Percentiles rank a stretch among this genome's conserved stretches.
Evolutionary conservation across 2,888 invertebrate genomes (phyloP).

Genomic region (Aphidoletes aphidimyza): DNA sequence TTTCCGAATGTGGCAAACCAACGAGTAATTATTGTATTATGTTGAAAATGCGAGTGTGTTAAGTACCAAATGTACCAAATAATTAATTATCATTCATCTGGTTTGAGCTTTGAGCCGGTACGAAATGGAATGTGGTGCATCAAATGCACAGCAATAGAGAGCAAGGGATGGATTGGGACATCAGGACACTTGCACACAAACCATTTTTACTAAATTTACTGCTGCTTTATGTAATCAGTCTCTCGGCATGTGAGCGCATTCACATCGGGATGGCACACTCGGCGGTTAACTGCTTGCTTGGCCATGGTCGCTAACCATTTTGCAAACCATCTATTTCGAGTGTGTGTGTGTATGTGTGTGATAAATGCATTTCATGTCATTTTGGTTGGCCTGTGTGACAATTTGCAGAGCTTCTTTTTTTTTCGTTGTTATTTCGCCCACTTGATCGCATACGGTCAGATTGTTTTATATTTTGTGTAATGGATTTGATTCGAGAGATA

Average conservation of each 20-base stretch:
- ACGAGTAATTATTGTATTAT: conserved; percentile 53
- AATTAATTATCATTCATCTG: conserved; percentile 43
- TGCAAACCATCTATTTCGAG: background rate
- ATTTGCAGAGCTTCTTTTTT: conserved; percentile 11
- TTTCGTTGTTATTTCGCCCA: background rate
- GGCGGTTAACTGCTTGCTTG: background rate
- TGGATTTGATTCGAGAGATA: background rate
- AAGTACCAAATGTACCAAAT: conserved; percentile 52
- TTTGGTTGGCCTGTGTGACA: conserved; percentile 7
- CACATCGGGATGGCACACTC: no score
- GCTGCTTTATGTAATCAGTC: conserved; percentile 42
- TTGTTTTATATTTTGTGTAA: background rate
- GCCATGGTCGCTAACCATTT: conserved; percentile 6
- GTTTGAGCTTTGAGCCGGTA: background rate
- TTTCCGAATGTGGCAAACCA: conserved; percentile 47
- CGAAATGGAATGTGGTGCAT: background rate
- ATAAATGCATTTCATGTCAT: conserved; percentile 52
- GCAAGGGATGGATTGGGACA: background rate
- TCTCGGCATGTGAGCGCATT: background rate
- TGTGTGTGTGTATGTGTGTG: background rate
- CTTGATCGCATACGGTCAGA: no score
- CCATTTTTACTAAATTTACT: conserved; percentile 38
- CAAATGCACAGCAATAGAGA: background rate
- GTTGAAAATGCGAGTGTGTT: conserved; percentile 53
- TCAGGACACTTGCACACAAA: no score